Percentiles rank a stretch among this genome's conserved stretches.
phyloP scores from a whole-genome alignment of 2,113 vertebrate genomes.

The Steatornis caripensis region DNA sequence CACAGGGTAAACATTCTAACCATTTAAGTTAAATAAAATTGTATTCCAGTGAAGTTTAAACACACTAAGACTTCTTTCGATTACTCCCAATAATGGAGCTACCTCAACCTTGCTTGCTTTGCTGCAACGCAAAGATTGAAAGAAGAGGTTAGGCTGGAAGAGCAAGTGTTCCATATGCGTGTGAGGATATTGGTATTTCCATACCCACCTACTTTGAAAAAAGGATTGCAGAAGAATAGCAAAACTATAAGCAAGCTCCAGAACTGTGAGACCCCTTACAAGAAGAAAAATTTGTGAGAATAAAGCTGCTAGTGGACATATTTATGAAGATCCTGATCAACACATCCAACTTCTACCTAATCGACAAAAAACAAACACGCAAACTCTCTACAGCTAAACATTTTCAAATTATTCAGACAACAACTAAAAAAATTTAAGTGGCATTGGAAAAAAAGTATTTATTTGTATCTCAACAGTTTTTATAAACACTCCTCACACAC shows the following conservation, averaged over 20 bases:
- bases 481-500: background rate
- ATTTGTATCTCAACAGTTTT: background rate
- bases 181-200: background rate
- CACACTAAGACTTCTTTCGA: background rate
- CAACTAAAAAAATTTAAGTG: background rate
- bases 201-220: background rate
- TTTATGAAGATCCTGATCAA: background rate
- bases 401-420: background rate
- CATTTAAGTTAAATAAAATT: background rate
- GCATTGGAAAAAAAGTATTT: background rate
- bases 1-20: background rate
- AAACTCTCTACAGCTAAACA: background rate
- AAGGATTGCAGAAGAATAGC: background rate
- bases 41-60: background rate
- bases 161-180: background rate
- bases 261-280: background rate
- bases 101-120: background rate
- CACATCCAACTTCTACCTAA: background rate
- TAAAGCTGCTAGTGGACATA: background rate
- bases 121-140: background rate
- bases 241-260: background rate
- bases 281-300: background rate
- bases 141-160: background rate
- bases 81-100: background rate
- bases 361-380: background rate